Evolutionary conservation across 2,888 invertebrate species (phyloP).

Genomic region (Caenorhabditis japonica): DNA sequence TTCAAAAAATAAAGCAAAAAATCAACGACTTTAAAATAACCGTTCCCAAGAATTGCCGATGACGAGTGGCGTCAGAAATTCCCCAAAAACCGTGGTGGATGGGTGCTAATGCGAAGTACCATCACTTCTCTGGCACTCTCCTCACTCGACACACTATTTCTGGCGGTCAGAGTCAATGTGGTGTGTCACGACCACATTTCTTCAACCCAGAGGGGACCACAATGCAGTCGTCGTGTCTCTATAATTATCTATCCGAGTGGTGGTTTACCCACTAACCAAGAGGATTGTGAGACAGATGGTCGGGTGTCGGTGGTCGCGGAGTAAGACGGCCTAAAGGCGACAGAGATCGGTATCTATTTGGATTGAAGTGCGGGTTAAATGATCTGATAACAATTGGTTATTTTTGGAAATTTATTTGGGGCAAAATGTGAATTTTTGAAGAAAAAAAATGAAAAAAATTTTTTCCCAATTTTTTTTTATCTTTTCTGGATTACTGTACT

Average conservation of each 20-base stretch:
- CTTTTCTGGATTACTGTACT: too few relatives aligned
- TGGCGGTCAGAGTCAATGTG: constrained; percentile 25
- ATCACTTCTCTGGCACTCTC: constrained; percentile 19
- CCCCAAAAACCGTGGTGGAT: too few relatives aligned
- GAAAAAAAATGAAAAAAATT: neutral
- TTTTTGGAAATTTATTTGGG: constrained; percentile 19
- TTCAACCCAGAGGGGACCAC: constrained; percentile 22
- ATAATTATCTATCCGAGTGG: constrained; percentile 41
- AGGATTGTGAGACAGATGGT: constrained; percentile 46
- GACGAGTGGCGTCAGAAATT: too few relatives aligned
- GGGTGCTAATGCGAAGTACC: constrained; percentile 6
- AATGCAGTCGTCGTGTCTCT: constrained; percentile 21
- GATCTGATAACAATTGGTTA: constrained; percentile 11
- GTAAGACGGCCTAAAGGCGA: constrained; percentile 3
- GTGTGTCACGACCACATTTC: constrained; percentile 24
- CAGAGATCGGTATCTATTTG: constrained; percentile 38
- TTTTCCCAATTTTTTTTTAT: neutral
- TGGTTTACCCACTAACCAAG: too few relatives aligned
- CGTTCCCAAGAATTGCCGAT: too few relatives aligned
- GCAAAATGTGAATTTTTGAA: neutral
- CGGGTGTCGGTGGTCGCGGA: constrained; percentile 18
- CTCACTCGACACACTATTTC: constrained; percentile 6
- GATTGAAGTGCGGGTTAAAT: constrained; percentile 20
- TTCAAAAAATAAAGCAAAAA: too few relatives aligned
- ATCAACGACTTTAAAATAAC: too few relatives aligned